A percentile compares a stretch with the other conserved stretches of the same genome.
phyloP scores from a whole-genome alignment of 1,140 invertebrate species.

The Drosophila fuyamai region DNA sequence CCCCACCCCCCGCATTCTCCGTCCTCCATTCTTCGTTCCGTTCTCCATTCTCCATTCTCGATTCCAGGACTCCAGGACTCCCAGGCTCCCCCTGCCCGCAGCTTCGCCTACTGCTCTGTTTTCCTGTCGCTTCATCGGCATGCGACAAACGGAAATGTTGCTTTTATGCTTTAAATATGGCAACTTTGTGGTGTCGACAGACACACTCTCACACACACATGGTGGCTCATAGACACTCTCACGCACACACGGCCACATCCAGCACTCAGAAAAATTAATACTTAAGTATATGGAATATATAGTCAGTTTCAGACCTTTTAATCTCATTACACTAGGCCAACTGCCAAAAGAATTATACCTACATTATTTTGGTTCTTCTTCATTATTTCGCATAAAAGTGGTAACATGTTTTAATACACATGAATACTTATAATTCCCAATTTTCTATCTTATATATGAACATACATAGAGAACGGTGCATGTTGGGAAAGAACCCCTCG shows the following conservation, averaged over 20 bases:
- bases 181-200: slow-evolving; percentile 77
- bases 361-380: too few species aligned
- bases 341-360: too few species aligned
- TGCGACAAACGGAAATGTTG: slow-evolving; percentile 83
- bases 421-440: too few species aligned
- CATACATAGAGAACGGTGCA: too few species aligned
- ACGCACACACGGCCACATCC: not conserved
- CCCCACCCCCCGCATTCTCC: not conserved
- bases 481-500: too few species aligned
- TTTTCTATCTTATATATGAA: too few species aligned
- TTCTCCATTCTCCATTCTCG: slow-evolving; percentile 3
- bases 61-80: slow-evolving; percentile 8
- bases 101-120: slow-evolving; percentile 30
- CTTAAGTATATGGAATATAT: not conserved
- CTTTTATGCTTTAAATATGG: slow-evolving; percentile 84
- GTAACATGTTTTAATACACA: too few species aligned
- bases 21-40: not conserved
- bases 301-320: too few species aligned
- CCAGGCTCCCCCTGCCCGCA: slow-evolving; percentile 9
- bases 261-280: not conserved
- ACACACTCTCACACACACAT: slow-evolving; percentile 31
- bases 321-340: too few species aligned
- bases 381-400: too few species aligned
- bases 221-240: slow-evolving; percentile 1
- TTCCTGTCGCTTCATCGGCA: slow-evolving; percentile 61